A percentile compares a stretch with the other conserved stretches of the same genome.
Conservation (phyloP, 2,888 invertebrate species). For the Chymomyza procnemis region DNA sequence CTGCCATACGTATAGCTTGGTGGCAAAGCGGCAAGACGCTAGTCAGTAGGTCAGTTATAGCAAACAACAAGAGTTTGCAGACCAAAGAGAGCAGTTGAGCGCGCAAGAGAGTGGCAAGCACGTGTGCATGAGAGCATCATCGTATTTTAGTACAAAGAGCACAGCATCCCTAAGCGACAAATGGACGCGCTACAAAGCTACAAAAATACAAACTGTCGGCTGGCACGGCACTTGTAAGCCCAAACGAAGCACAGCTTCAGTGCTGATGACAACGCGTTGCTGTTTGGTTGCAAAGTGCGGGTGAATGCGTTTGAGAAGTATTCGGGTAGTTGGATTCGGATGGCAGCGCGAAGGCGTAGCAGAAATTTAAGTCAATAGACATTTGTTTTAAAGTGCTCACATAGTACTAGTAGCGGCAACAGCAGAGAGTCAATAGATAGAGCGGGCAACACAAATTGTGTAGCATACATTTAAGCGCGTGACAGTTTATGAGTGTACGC, state of each 20-base stretch:
- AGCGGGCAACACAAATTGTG: background rate
- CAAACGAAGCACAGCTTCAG: constrained; percentile 72
- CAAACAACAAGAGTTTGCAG: constrained; percentile 21
- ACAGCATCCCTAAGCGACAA: constrained; percentile 41
- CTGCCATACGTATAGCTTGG: constrained; percentile 12
- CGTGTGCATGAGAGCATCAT: background rate
- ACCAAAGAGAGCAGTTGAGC: constrained; percentile 6
- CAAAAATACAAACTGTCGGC: constrained; percentile 18
- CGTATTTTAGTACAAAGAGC: constrained; percentile 60
- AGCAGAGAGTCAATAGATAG: background rate
- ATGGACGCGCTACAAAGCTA: constrained; percentile 19
- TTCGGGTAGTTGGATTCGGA: background rate
- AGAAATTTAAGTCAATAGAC: constrained; percentile 27
- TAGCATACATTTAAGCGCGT: background rate
- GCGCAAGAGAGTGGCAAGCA: too few species aligned
- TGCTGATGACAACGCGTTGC: constrained; percentile 78
- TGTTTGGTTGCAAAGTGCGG: constrained; percentile 69
- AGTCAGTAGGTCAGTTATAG: constrained; percentile 63
- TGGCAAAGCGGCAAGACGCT: constrained; percentile 33
- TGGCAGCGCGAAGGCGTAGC: background rate
- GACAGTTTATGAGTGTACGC: background rate
- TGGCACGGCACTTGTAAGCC: constrained; percentile 37
- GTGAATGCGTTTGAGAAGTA: background rate
- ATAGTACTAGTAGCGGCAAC: background rate
- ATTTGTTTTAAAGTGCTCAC: constrained; percentile 23